Percentiles rank a stretch among this genome's conserved stretches.
These are phyloP conservation scores for Chloropsis hardwickii DNA, from an alignment of 2,113 vertebrate genomes.

Conservation along the genomic window DNA sequence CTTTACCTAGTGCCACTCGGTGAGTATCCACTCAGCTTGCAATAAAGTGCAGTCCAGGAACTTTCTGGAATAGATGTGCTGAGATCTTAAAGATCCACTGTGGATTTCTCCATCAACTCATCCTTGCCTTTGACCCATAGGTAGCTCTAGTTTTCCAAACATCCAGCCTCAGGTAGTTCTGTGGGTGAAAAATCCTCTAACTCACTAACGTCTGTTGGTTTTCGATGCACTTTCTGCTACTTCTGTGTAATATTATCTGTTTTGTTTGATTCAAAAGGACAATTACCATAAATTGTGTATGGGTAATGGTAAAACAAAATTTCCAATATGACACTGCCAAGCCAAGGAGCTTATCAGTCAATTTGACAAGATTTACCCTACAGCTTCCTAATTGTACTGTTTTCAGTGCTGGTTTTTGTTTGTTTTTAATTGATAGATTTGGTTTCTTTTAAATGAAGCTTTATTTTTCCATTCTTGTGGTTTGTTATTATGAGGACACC, in stretches of 20 bases:
- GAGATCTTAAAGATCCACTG: neutral
- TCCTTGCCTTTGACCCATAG: neutral
- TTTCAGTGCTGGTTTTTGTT: neutral
- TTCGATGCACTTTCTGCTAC: fast-evolving
- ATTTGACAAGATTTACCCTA: neutral
- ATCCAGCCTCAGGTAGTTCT: neutral
- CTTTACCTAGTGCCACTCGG: neutral
- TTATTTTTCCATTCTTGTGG: neutral
- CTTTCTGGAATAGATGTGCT: neutral
- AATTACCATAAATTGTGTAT: neutral
- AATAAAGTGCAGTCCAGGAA: neutral
- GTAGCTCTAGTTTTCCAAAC: neutral
- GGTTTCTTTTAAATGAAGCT: neutral
- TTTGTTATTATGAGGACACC: neutral
- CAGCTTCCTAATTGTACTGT: neutral
- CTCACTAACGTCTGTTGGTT: neutral
- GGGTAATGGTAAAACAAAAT: neutral
- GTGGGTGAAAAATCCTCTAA: neutral
- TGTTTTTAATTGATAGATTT: neutral
- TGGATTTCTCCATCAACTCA: neutral
- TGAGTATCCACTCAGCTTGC: neutral
- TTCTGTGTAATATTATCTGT: neutral
- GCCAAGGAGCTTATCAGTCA: neutral
- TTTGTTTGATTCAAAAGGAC: neutral
- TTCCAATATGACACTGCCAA: neutral